Percentiles rank a stretch among this genome's conserved stretches.
These are phyloP conservation scores for Pollenia amentaria DNA, from an alignment of 2,888 invertebrate species.

Conservation along the genomic window DNA sequence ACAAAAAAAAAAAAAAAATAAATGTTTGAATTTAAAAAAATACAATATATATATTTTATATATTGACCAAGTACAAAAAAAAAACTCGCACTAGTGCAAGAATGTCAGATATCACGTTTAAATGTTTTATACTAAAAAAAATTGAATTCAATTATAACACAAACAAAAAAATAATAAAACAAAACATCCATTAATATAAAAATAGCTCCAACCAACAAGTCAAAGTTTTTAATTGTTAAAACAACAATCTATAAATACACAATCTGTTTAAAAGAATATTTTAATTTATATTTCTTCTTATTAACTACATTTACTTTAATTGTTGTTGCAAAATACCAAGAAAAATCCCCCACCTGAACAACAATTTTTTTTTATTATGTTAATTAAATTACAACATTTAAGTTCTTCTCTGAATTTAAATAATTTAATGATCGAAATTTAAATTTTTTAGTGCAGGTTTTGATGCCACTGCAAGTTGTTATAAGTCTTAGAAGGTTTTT, in stretches of 20 bases:
- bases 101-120: constrained; percentile 32
- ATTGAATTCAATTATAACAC: constrained; percentile 13
- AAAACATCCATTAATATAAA: not conserved
- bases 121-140: not conserved
- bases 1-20: not conserved
- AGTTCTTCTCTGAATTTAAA: constrained; percentile 23
- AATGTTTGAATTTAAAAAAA: not conserved
- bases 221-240: not conserved
- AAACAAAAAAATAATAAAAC: constrained; percentile 1
- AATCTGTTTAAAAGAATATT: constrained; percentile 17
- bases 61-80: not conserved
- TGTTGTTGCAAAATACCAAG: constrained; percentile 15
- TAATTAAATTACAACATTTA: not conserved
- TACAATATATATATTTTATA: too few relatives aligned
- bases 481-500: not conserved
- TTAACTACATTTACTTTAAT: constrained; percentile 26
- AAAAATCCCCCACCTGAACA: constrained; percentile 41
- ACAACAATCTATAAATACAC: not conserved
- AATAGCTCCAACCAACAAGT: not conserved
- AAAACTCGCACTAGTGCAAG: not conserved
- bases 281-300: constrained; percentile 30
- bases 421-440: not conserved
- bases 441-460: not conserved
- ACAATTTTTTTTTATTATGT: not conserved
- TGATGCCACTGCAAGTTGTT: not conserved